These are phyloP conservation scores for Cyanoderma ruficeps DNA, from an alignment of 2,113 vertebrate genomes.

Conservation along the genomic window DNA sequence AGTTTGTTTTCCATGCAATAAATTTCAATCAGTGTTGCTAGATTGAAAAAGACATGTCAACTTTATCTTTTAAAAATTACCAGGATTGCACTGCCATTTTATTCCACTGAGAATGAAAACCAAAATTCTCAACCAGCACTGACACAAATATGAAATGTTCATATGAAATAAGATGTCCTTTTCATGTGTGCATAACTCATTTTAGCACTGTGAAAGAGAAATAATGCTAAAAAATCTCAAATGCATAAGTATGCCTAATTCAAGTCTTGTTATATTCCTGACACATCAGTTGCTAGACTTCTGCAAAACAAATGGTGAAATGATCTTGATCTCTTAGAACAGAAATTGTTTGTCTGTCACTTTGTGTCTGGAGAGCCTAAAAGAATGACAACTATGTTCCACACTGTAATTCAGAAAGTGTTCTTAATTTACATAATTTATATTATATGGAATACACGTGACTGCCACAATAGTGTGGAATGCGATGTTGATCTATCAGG, in stretches of 20 bases:
- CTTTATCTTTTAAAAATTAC: slow-evolving; percentile 58
- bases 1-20: slow-evolving; percentile 56
- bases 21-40: slow-evolving; percentile 35
- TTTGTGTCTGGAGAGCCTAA: neutral
- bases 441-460: neutral
- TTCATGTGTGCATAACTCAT: neutral
- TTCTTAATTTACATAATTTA: slow-evolving; percentile 2
- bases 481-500: neutral
- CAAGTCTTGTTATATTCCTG: neutral
- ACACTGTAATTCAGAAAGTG: neutral
- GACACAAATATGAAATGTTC: neutral
- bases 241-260: neutral
- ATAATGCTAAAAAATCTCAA: neutral
- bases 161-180: neutral
- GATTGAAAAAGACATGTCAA: slow-evolving; percentile 34
- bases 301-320: neutral
- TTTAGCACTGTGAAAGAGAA: neutral
- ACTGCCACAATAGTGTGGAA: neutral
- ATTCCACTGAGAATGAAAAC: neutral
- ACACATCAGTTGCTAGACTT: neutral
- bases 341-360: slow-evolving; percentile 14
- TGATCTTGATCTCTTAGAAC: neutral
- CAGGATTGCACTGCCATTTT: slow-evolving; percentile 16
- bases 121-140: neutral
- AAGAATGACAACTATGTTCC: neutral